A percentile compares a stretch with the other conserved stretches of the same genome.
These are phyloP conservation scores for Papilio aristodemus DNA, from an alignment of 1,140 invertebrate species.

Conservation along the genomic window DNA sequence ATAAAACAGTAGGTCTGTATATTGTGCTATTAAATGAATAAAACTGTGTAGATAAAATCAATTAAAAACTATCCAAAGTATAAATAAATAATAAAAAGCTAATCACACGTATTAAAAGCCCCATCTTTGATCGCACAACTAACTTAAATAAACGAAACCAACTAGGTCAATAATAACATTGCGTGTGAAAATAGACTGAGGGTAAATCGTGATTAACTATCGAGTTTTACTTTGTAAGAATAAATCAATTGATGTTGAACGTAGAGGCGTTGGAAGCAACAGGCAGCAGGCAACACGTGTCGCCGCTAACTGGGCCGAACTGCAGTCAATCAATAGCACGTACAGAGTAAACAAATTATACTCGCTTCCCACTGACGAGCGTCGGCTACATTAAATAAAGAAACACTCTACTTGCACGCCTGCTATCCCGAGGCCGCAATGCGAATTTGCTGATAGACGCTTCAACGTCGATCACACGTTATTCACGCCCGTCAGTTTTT, in stretches of 20 bases:
- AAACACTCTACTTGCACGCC: constrained; percentile 20
- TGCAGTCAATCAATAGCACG: constrained; percentile 63
- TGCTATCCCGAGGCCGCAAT: background rate
- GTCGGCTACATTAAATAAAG: constrained; percentile 23
- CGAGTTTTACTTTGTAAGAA: constrained; percentile 25
- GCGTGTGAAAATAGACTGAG: constrained; percentile 11
- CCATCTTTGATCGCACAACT: background rate
- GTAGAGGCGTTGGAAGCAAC: constrained; percentile 32
- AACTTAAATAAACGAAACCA: constrained; percentile 5
- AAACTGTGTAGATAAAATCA: too few species aligned
- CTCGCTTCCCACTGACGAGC: constrained; percentile 35
- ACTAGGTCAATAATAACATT: constrained; percentile 13
- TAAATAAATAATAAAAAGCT: background rate
- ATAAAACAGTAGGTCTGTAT: too few species aligned
- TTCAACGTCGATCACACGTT: background rate
- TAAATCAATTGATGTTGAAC: constrained; percentile 31
- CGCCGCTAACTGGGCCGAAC: constrained; percentile 53
- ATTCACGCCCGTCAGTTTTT: background rate
- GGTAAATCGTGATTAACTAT: constrained; percentile 21
- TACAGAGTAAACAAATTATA: constrained; percentile 58
- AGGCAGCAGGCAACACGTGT: constrained; percentile 46
- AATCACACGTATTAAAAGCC: background rate
- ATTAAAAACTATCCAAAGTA: background rate
- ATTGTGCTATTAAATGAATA: too few species aligned
- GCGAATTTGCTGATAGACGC: constrained; percentile 9